phyloP scores from a whole-genome alignment of 2,113 vertebrate genomes.

The Aptenodytes patagonicus region DNA sequence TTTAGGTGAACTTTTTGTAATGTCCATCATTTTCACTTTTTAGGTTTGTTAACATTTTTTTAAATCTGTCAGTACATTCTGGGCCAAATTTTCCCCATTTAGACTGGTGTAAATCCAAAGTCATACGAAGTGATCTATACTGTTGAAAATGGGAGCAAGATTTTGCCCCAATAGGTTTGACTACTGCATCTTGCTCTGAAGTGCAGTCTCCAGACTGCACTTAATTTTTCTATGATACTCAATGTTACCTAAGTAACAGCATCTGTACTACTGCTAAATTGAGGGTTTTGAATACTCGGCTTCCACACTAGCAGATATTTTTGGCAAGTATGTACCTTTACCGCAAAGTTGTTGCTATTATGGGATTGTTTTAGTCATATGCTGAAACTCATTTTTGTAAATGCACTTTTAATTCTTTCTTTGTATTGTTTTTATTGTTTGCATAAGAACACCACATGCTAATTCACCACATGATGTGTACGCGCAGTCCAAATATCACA shows the following conservation, averaged over 20 bases:
- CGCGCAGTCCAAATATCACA: conserved; percentile 68
- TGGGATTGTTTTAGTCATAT: conserved; percentile 60
- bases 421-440: conserved; percentile 70
- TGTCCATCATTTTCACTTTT: not conserved
- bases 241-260: not conserved
- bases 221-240: not conserved
- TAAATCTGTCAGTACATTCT: not conserved
- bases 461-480: conserved; percentile 59
- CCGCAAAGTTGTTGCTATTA: conserved; percentile 43
- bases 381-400: conserved; percentile 52
- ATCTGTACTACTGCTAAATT: not conserved
- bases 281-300: not conserved
- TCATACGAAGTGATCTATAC: not conserved
- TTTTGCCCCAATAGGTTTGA: not conserved
- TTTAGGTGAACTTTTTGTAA: not conserved
- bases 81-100: not conserved
- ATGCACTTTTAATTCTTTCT: conserved; percentile 62
- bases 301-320: conserved; percentile 29
- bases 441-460: conserved; percentile 63
- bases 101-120: not conserved
- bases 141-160: not conserved
- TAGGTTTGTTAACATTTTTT: not conserved
- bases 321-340: conserved; percentile 21
- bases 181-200: not conserved
- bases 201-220: not conserved